Evolutionary conservation across 2,888 invertebrate genomes (phyloP), one percentile per base, ranked within the genome.

Genomic region (Melipona bicolor): DNA sequence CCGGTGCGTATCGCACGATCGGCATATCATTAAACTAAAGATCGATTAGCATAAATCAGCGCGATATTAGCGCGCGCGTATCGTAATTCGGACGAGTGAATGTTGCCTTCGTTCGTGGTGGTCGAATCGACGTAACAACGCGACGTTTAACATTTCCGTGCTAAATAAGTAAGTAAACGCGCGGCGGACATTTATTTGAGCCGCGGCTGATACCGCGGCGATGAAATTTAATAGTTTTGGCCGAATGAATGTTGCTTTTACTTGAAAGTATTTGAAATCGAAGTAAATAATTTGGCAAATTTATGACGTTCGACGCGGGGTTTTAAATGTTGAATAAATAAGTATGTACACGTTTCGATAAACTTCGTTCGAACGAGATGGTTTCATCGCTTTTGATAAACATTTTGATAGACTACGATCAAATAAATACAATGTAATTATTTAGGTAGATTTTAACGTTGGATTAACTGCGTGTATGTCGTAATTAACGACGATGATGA

Each of bases 1-100:
- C 70, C 74, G 70, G 56, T 61, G 87, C 84, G 77, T 84, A 81
- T 74, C 81, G 75, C 76, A 77, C 84, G 72, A 89, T 85, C 84
- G 80, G 83, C 77, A 83, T 83, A 78, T 88, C 84, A 80, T 88
- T 88, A 88, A 69, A 68, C 79, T 74, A 67, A 81, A 79, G 70
- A 85, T 85, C 87, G 85, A 91, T 91, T 91, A 90, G 82, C 84
- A 90, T 90, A 90, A 91, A 91, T 91, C 87, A 88, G 65, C 81
- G 76, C 27, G 81, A 85, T 88, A 86, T 88, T 86, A 82, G 74
- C 76, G 75, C 13, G 65, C 78, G 32, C 32, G 68, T 79, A 84
- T 84, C 82, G 86, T 88, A 86, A 87, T 79, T 75, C 79, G 84
- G 75, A 70, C 70, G 74, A 76, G 77, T 54, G 80, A 78, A 78